A percentile compares a stretch with the other conserved stretches of the same genome.
These are phyloP conservation scores for Bolinopsis microptera DNA, from an alignment of 37 sponge, comb jelly and placozoan genomes.

Conservation along the genomic window DNA sequence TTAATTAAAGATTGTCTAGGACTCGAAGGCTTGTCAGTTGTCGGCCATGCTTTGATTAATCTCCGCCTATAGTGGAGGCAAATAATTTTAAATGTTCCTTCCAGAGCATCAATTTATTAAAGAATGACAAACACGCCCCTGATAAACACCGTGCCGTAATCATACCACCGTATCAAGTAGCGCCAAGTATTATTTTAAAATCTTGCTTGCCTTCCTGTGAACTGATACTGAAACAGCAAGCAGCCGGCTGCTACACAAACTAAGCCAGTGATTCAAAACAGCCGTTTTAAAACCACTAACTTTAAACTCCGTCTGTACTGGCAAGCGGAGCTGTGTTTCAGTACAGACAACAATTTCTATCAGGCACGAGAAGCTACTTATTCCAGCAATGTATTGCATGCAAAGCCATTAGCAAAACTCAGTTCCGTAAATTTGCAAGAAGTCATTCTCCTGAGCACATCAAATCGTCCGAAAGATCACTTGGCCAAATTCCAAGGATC, in stretches of 20 bases:
- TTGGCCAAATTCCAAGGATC: background rate
- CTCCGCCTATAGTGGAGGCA: no score
- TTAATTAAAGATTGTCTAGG: no score
- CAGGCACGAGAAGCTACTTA: background rate
- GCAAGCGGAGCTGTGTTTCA: no score
- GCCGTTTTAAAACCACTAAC: background rate
- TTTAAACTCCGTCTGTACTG: no score
- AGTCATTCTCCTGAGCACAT: background rate
- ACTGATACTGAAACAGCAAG: background rate
- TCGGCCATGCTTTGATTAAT: no score
- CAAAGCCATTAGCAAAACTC: background rate
- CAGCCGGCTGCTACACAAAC: background rate
- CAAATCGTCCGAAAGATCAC: background rate
- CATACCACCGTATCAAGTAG: background rate
- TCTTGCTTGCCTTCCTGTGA: background rate
- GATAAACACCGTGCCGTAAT: no score
- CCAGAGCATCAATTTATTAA: no score
- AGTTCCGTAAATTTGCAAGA: background rate
- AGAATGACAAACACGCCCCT: no score
- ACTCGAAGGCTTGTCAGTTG: no score
- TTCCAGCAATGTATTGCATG: background rate
- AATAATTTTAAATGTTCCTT: no score
- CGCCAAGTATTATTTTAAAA: background rate
- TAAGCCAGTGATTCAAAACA: background rate
- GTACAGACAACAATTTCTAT: no score